Evolutionary conservation across 2,113 vertebrate species (phyloP).

Genomic region (Syngnathus floridae): DNA sequence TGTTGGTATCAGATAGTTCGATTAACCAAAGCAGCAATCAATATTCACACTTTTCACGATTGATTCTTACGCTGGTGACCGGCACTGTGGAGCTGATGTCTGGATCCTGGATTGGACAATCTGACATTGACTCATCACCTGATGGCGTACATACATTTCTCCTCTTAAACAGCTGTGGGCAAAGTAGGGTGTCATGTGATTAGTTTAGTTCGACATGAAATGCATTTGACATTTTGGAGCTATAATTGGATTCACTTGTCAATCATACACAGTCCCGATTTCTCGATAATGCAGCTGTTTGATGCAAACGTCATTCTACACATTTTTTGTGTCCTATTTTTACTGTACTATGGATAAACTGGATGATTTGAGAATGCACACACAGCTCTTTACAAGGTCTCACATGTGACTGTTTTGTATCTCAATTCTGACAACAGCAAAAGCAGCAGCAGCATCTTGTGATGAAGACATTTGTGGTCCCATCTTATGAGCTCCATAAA

Average conservation of each 20-base stretch:
- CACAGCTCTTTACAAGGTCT: too few relatives aligned
- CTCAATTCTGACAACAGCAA: background rate
- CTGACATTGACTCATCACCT: constrained; percentile 83
- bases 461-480: background rate
- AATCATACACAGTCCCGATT: background rate
- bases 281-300: background rate
- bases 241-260: background rate
- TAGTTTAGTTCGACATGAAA: background rate
- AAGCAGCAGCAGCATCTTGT: background rate
- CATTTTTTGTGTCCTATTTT: too few relatives aligned
- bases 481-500: background rate
- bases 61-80: constrained; percentile 73
- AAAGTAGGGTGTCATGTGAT: constrained; percentile 1
- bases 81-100: constrained; percentile 88
- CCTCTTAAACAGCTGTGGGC: constrained; percentile 82
- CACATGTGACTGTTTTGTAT: background rate
- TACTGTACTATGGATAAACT: too few relatives aligned
- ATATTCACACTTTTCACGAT: background rate
- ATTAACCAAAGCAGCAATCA: background rate
- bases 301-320: background rate
- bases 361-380: too few relatives aligned
- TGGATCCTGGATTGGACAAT: constrained; percentile 87
- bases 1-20: constrained; percentile 26
- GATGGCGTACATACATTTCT: constrained; percentile 81
- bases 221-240: background rate